Conservation (phyloP, 1,140 invertebrate genomes). For the Reticulitermes speratus region DNA sequence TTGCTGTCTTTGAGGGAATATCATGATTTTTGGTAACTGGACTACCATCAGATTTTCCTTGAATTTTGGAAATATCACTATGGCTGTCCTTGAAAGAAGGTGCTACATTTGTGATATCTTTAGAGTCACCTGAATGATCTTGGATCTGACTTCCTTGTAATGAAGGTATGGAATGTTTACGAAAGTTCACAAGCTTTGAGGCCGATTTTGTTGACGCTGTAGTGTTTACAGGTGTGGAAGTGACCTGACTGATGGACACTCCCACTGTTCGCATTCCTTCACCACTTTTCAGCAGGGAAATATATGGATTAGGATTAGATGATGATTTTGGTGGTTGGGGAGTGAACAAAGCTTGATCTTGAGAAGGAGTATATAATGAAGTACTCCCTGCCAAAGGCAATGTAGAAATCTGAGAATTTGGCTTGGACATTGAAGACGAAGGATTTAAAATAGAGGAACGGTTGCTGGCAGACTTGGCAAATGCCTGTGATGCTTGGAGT, state of each 20-base stretch:
- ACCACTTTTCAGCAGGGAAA: neutral
- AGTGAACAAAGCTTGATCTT: neutral
- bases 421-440: neutral
- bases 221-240: neutral
- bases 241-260: constrained; percentile 3
- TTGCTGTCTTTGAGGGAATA: neutral
- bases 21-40: neutral
- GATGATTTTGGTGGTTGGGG: neutral
- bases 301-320: neutral
- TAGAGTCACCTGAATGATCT: neutral
- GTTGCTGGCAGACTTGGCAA: neutral
- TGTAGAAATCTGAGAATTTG: neutral
- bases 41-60: neutral
- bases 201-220: neutral
- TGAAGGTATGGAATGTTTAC: neutral
- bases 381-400: neutral
- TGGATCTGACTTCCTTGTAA: neutral
- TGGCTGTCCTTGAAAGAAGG: neutral
- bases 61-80: too few relatives aligned
- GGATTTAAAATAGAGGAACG: neutral
- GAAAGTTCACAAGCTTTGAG: neutral
- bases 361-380: neutral
- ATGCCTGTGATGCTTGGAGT: neutral
- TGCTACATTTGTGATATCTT: neutral
- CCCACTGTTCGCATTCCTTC: neutral